Evolutionary conservation across 2,113 vertebrate genomes (phyloP).

Genomic region (Atrichornis clamosus): DNA sequence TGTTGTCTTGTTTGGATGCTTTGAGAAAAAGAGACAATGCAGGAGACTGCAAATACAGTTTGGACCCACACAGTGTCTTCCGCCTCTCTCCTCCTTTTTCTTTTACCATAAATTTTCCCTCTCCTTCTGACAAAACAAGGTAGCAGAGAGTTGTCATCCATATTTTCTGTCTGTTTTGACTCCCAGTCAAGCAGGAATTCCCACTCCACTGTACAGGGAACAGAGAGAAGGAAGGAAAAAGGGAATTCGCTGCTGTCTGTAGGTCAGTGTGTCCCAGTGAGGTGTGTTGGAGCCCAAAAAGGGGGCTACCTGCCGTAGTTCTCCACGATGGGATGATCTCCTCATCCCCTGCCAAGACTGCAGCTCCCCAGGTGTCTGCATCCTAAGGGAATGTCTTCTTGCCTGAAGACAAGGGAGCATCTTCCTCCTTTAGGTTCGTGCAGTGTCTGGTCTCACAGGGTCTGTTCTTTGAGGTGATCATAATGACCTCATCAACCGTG

Average conservation of each 20-base stretch:
- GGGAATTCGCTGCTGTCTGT: not conserved
- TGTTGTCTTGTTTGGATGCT: conserved; percentile 64
- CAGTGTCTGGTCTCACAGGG: not conserved
- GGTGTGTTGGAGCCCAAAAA: not conserved
- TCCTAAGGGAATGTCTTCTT: not conserved
- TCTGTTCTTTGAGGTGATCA: not conserved
- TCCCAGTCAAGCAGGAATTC: not conserved
- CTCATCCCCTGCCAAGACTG: not conserved
- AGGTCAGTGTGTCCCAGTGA: not conserved
- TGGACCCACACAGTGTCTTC: conserved; percentile 55
- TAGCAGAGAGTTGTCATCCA: not conserved
- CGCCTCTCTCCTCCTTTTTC: not conserved
- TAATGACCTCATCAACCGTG: not conserved
- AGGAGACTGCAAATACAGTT: conserved; percentile 63
- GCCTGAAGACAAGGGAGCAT: not conserved
- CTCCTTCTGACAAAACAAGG: conserved; percentile 14
- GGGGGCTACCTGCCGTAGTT: not conserved
- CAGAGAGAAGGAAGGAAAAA: not conserved
- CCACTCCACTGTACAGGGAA: not conserved
- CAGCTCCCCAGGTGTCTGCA: not conserved
- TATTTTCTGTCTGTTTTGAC: not conserved
- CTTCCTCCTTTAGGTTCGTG: not conserved
- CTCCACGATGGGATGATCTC: not conserved
- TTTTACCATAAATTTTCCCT: not conserved
- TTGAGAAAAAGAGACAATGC: conserved; percentile 65